Conservation (phyloP, 2,797 vertebrate genomes). For the Austrolebias charrua region DNA sequence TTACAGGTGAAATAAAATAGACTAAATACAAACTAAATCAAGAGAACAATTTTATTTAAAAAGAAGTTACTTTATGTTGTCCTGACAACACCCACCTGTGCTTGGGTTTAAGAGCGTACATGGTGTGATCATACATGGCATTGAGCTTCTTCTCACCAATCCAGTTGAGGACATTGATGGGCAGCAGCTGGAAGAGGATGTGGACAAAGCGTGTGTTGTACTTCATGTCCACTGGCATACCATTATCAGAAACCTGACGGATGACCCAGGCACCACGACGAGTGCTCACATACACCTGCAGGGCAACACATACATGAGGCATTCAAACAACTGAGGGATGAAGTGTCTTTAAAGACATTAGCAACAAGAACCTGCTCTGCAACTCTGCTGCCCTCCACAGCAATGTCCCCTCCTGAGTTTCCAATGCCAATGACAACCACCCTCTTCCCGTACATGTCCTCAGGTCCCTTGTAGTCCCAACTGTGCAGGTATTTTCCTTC, state of each 20-base stretch:
- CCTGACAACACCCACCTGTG: slow-evolving; percentile 78
- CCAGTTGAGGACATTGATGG: slow-evolving; percentile 66
- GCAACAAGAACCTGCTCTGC: slow-evolving; percentile 63
- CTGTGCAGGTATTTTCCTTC: slow-evolving; percentile 79
- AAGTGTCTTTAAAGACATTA: neutral
- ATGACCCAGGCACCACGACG: slow-evolving; percentile 77
- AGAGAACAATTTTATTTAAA: too few species aligned
- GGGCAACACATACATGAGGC: neutral
- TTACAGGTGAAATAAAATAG: too few species aligned
- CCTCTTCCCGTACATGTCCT: slow-evolving; percentile 74
- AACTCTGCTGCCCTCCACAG: slow-evolving; percentile 72
- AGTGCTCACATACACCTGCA: slow-evolving; percentile 78
- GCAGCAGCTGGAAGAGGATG: slow-evolving; percentile 68
- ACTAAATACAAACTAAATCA: too few species aligned
- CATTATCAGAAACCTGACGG: slow-evolving; percentile 73
- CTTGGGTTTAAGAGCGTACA: slow-evolving; percentile 84
- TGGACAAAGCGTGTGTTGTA: slow-evolving; percentile 74
- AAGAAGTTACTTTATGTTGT: neutral
- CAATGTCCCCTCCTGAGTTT: slow-evolving; percentile 80
- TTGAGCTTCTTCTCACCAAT: slow-evolving; percentile 72
- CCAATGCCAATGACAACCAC: slow-evolving; percentile 80
- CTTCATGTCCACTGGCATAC: slow-evolving; percentile 74
- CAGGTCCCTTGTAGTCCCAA: slow-evolving; percentile 78
- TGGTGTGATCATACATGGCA: slow-evolving; percentile 74
- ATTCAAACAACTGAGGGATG: neutral